Conservation (phyloP, 2,888 invertebrate genomes). For the Folsomia candida region DNA sequence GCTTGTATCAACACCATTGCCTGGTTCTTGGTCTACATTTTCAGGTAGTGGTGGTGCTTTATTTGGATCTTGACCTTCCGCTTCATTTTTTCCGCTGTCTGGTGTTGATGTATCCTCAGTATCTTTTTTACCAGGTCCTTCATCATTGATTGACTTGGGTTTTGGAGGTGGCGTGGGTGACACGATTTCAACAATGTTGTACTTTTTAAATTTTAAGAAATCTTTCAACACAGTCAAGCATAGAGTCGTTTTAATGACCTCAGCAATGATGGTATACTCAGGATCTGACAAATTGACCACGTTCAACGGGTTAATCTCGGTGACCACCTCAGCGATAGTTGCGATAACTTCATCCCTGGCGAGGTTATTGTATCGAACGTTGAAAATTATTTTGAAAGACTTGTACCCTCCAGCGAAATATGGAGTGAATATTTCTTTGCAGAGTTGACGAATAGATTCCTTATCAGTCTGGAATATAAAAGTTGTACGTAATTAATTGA, state of each 20-base stretch:
- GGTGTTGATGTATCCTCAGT: background rate
- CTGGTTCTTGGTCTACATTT: no score
- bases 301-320: constrained; percentile 67
- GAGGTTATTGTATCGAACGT: constrained; percentile 70
- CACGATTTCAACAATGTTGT: constrained; percentile 69
- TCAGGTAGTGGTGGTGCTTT: no score
- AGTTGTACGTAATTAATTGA: background rate
- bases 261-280: constrained; percentile 74
- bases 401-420: constrained; percentile 70
- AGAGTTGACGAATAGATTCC: constrained; percentile 67
- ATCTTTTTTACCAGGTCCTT: background rate
- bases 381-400: constrained; percentile 74
- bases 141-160: background rate
- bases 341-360: constrained; percentile 70
- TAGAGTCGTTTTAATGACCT: constrained; percentile 76
- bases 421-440: constrained; percentile 67
- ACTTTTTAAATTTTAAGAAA: constrained; percentile 76
- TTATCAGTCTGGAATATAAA: constrained; percentile 59
- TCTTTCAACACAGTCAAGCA: constrained; percentile 76
- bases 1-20: no score
- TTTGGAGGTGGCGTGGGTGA: background rate
- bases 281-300: constrained; percentile 74
- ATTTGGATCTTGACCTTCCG: background rate
- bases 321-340: constrained; percentile 69
- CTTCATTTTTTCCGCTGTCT: background rate